Conservation (phyloP, 2,113 vertebrate species). For the Lophochroa leadbeateri region DNA sequence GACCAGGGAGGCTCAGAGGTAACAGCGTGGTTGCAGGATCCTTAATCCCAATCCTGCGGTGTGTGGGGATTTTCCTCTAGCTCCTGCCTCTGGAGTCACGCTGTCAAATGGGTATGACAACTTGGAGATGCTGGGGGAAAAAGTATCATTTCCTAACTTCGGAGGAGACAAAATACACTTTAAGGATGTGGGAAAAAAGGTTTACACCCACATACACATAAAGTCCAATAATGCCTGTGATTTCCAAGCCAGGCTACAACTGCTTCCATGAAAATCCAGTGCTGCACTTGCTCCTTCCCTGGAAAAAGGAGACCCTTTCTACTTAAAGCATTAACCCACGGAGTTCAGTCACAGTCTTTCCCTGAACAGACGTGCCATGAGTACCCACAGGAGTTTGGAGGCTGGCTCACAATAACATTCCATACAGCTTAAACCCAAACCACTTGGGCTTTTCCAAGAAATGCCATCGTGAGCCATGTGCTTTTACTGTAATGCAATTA, state of each 20-base stretch:
- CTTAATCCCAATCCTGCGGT: background rate
- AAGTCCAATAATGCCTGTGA: background rate
- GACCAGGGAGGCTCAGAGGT: fast-evolving
- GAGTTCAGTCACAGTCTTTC: background rate
- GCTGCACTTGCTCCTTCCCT: background rate
- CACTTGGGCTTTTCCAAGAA: background rate
- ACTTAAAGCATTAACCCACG: background rate
- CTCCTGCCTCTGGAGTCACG: background rate
- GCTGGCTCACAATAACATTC: background rate
- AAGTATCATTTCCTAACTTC: background rate
- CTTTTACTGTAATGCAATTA: background rate
- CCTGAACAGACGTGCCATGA: background rate
- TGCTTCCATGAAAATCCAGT: background rate
- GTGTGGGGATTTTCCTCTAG: background rate
- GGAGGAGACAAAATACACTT: background rate
- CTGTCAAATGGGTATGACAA: background rate
- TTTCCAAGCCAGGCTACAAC: background rate
- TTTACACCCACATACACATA: background rate
- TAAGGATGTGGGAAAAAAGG: fast-evolving
- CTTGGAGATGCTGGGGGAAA: background rate
- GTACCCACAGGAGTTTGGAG: background rate
- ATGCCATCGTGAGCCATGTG: background rate
- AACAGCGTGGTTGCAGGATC: background rate
- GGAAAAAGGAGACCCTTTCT: background rate
- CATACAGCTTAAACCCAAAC: background rate